Conservation (phyloP, 2,888 invertebrate species). For the Diaperis boleti region DNA sequence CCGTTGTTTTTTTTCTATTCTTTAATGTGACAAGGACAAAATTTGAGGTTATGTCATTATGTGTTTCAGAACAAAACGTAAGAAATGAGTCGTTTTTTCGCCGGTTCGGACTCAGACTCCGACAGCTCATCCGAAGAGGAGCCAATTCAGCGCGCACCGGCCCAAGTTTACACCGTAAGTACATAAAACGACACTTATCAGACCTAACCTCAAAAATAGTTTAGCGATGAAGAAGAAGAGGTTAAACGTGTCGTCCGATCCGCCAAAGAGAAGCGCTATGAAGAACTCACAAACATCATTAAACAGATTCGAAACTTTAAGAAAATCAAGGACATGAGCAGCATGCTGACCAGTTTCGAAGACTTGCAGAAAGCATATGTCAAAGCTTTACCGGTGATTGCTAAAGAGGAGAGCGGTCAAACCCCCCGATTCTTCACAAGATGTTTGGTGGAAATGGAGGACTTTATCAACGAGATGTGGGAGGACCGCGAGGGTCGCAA, state of each 20-base stretch:
- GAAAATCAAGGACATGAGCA: slow-evolving; percentile 98
- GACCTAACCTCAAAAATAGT: slow-evolving; percentile 66
- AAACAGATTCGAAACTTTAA: slow-evolving; percentile 94
- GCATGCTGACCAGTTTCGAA: slow-evolving; percentile 95
- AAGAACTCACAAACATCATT: slow-evolving; percentile 92
- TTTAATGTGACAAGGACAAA: not conserved
- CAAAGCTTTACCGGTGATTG: slow-evolving; percentile 91
- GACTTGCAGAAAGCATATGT: slow-evolving; percentile 90
- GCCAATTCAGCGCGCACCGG: slow-evolving; percentile 80
- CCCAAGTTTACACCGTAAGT: slow-evolving; percentile 82
- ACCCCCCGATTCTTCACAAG: slow-evolving; percentile 93
- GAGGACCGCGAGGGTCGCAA: slow-evolving; percentile 86
- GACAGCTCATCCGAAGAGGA: slow-evolving; percentile 93
- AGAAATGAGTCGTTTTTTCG: slow-evolving; percentile 93
- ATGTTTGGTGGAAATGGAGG: slow-evolving; percentile 88
- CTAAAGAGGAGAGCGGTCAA: slow-evolving; percentile 92
- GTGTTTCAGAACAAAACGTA: slow-evolving; percentile 1
- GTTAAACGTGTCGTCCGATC: slow-evolving; percentile 96
- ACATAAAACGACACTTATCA: not conserved
- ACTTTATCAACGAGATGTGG: slow-evolving; percentile 93
- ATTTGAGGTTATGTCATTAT: slow-evolving; percentile 38
- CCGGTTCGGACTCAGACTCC: slow-evolving; percentile 95
- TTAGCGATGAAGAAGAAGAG: slow-evolving; percentile 96
- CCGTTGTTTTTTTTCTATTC: no score
- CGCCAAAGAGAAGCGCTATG: slow-evolving; percentile 96